A percentile compares a stretch with the other conserved stretches of the same genome.
These are phyloP conservation scores for Metalampra italica DNA, from an alignment of 2,888 invertebrate genomes.

Conservation along the genomic window DNA sequence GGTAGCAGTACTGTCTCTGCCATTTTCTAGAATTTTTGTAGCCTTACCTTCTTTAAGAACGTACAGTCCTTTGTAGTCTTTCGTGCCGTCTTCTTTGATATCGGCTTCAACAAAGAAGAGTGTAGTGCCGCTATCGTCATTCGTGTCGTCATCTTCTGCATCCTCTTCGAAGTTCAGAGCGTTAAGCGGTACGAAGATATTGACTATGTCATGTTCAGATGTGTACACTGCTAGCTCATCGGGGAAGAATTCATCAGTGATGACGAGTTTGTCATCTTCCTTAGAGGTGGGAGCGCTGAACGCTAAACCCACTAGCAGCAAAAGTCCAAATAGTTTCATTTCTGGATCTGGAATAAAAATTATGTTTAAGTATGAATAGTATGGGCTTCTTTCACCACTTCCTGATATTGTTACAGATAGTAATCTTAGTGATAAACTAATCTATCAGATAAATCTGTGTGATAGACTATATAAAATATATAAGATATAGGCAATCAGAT, in stretches of 20 bases:
- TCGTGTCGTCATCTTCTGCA: slow-evolving; percentile 12
- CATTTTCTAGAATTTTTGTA: slow-evolving; percentile 36
- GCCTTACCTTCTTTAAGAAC: slow-evolving; percentile 23
- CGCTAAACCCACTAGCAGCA: slow-evolving; percentile 26
- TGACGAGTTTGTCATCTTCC: slow-evolving; percentile 17
- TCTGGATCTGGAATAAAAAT: slow-evolving; percentile 7
- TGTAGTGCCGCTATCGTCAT: slow-evolving; percentile 9
- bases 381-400: too few relatives aligned
- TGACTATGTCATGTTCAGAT: slow-evolving; percentile 33
- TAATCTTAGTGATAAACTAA: too few relatives aligned
- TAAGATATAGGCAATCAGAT: too few relatives aligned
- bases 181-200: slow-evolving; percentile 34
- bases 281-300: slow-evolving; percentile 25
- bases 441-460: too few relatives aligned
- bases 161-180: slow-evolving; percentile 31
- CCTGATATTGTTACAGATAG: too few relatives aligned
- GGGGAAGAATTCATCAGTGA: slow-evolving; percentile 29
- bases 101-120: slow-evolving; percentile 40
- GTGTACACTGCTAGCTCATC: slow-evolving; percentile 25
- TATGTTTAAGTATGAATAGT: too few relatives aligned
- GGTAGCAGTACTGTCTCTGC: slow-evolving; percentile 34
- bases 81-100: slow-evolving; percentile 18
- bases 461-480: too few relatives aligned
- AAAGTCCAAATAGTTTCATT: slow-evolving; percentile 20
- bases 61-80: slow-evolving; percentile 35